These are phyloP conservation scores for Euplagia quadripunctaria DNA, from an alignment of 2,888 invertebrate genomes.

Conservation along the genomic window DNA sequence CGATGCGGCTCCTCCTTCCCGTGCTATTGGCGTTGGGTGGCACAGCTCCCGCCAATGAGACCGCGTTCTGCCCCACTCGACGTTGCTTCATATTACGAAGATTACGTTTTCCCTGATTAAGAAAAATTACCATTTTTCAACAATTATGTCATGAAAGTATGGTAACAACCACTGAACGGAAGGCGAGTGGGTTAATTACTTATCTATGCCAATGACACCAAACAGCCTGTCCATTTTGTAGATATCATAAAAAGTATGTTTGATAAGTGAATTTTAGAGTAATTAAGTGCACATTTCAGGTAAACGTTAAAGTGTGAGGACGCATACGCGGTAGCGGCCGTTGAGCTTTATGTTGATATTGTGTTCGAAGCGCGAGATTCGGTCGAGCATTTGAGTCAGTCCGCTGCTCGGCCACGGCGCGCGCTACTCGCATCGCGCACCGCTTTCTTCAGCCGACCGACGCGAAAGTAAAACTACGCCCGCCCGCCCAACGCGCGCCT, in stretches of 20 bases:
- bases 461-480: constrained; percentile 55
- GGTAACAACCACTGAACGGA: constrained; percentile 8
- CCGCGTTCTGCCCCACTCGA: constrained; percentile 78
- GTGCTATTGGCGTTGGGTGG: constrained; percentile 79
- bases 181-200: background rate
- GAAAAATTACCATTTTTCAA: constrained; percentile 62
- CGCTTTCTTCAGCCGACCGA: constrained; percentile 53
- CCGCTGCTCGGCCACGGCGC: constrained; percentile 59
- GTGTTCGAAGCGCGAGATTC: constrained; percentile 53
- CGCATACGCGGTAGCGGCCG: constrained; percentile 49
- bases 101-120: constrained; percentile 72
- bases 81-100: constrained; percentile 63
- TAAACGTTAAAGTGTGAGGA: constrained; percentile 42
- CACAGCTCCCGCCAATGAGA: constrained; percentile 75
- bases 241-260: background rate
- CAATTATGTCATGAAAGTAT: constrained; percentile 39
- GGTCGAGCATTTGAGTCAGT: constrained; percentile 64
- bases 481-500: constrained; percentile 61
- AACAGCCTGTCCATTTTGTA: constrained; percentile 3
- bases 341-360: constrained; percentile 52
- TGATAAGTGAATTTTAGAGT: constrained; percentile 18
- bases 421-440: constrained; percentile 60
- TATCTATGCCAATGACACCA: background rate
- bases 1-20: constrained; percentile 78
- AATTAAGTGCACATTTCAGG: constrained; percentile 40